Evolutionary conservation across 2,888 invertebrate genomes (phyloP), one percentile per base, ranked within the genome.

Genomic region (Platycheirus albimanus): DNA sequence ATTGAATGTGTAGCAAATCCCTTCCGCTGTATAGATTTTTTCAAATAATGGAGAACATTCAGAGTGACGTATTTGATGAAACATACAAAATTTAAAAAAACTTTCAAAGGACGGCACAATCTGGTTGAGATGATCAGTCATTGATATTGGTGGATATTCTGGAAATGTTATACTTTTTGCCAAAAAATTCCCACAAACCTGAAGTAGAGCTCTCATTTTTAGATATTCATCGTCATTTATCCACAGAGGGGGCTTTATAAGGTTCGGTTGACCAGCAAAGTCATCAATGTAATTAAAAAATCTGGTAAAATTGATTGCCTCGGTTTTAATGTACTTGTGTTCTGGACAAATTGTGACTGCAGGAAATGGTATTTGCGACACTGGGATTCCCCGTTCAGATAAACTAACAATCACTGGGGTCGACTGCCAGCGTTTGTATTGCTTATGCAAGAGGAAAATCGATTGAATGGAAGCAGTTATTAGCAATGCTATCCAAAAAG

Each of bases 131-230:
- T 66, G 24, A 24, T 58, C 41, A n/a, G 11, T 56, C 8, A 67
- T 20, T 0, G 5, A 10, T 6, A 17, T n/a, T 15, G 20, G 8
- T 2, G 52, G 20, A 19, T 30, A 58, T 38, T 67, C 43, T 11
- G 54, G 19, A 49, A 72, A 58, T 6, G 11, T 36, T 54, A 8
- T 13, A 54, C 19, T 0, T 36, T 13, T 36, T 10, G 0, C 10
- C 13, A 58, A 24, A 41, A 38, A 67, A 20, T 43, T 67, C 0
- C 51, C 67, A 30, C 24, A 58, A 30, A 58, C 49, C n/a, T 75
- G 67, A 8, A 75, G 67, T 24, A 75, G 49, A 33, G 67, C 67
- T 51, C 41, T 13, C 51, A 75, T 67, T 56, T 56, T 66, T 28
- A 49, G 11, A 49, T 41, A 58, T 6, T 67, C 20, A 43, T 56